phyloP scores from a whole-genome alignment of 2,113 vertebrate species.

The Siniperca chuatsi region DNA sequence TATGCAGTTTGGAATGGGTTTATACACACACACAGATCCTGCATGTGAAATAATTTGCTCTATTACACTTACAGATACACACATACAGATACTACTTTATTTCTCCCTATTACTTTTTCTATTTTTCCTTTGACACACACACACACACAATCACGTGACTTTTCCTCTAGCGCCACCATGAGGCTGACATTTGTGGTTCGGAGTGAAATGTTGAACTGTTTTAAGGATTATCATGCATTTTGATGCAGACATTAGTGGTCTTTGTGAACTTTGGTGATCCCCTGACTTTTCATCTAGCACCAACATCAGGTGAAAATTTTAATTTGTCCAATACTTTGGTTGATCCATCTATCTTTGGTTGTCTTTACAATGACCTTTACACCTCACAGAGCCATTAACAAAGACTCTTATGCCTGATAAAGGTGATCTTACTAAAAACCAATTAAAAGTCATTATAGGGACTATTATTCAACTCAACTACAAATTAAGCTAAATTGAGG shows the following conservation, averaged over 20 bases:
- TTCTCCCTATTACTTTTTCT: neutral
- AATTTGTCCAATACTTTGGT: too few species aligned
- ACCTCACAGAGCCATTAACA: neutral
- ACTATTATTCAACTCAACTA: neutral
- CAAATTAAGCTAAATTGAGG: neutral
- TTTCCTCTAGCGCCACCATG: too few species aligned
- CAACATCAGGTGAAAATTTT: neutral
- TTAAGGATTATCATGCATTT: too few species aligned
- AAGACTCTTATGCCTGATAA: neutral
- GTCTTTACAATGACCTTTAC: neutral
- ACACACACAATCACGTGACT: neutral
- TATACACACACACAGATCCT: neutral
- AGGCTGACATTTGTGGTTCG: too few species aligned
- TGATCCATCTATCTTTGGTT: neutral
- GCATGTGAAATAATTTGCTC: conserved; percentile 11
- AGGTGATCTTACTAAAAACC: neutral
- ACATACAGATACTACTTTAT: neutral
- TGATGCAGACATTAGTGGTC: too few species aligned
- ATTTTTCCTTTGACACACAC: neutral
- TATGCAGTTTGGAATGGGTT: conserved; percentile 14
- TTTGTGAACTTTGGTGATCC: too few species aligned
- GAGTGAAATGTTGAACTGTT: too few species aligned
- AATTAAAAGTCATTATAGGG: neutral
- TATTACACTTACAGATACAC: neutral
- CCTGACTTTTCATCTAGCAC: neutral